Percentiles rank a stretch among this genome's conserved stretches.
These are phyloP conservation scores for Psittacara wagleri DNA, from an alignment of 2,113 vertebrate species.

Conservation along the genomic window DNA sequence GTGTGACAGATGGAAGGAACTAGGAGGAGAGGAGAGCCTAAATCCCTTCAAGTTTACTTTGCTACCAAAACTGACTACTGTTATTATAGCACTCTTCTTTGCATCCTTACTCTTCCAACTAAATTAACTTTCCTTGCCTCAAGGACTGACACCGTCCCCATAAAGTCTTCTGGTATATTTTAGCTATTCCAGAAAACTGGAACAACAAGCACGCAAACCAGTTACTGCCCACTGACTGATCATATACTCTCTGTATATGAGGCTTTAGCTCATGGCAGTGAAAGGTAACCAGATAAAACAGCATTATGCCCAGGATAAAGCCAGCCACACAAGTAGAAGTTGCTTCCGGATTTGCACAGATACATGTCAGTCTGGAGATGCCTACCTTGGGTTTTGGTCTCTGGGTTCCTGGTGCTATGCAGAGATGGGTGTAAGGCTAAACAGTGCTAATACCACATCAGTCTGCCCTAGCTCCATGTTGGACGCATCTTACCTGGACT, in stretches of 20 bases:
- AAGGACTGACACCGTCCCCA: constrained; percentile 28
- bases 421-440: background rate
- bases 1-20: background rate
- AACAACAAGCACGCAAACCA: constrained; percentile 45
- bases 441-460: background rate
- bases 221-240: background rate
- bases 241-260: background rate
- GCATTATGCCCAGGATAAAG: background rate
- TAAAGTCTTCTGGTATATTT: background rate
- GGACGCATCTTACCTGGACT: background rate
- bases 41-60: constrained; percentile 1
- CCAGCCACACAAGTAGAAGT: background rate
- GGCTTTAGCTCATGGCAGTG: background rate
- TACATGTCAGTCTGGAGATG: background rate
- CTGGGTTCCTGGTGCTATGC: background rate
- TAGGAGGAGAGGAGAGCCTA: constrained; percentile 1
- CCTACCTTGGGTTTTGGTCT: background rate
- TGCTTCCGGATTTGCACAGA: constrained; percentile 11
- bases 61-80: constrained; percentile 4
- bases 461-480: background rate
- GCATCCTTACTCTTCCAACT: constrained; percentile 28
- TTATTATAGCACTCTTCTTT: constrained; percentile 13
- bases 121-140: constrained; percentile 66
- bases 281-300: background rate
- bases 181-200: constrained; percentile 41